Evolutionary conservation across 1,140 invertebrate genomes (phyloP), one percentile per base, ranked within the genome.

Genomic region (Magallana angulata): DNA sequence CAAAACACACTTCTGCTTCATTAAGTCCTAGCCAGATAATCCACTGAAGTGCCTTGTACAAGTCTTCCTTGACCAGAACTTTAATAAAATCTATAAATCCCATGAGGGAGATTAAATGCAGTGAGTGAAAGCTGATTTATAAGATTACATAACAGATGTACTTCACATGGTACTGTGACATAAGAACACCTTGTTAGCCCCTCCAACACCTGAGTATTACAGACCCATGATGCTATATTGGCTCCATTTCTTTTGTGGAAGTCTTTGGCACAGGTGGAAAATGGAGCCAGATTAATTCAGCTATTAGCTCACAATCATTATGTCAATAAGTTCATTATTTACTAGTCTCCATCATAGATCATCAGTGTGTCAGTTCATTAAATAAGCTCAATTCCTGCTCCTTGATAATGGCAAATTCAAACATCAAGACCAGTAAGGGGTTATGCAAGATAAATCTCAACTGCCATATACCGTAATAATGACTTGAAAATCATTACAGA

Each of bases 251-350:
- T 76, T 30, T 30, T 76, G 68, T 76, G 18, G 24, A 76, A 30
- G 6, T 24, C 18, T 8, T 18, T 76, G 68, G 36, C 68, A 76
- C 68, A 11, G 24, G 68, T 30, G 36, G 68, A 76, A 30, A 30
- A 18, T 76, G 68, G 24, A 76, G 9, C 68, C 24, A 48, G 24
- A 76, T 76, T 76, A 76, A 1, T 36, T 48, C 9, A 8, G 8
- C 11, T 76, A 76, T 76, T 30, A 76, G 68, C 68, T 76, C 36
- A 76, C 24, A 76, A 76, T 76, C 68, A 76, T 76, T 76, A 30
- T 76, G 68, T 76, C 24, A 30, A 76, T 76, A 76, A 18, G 4
- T 76, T 11, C 24, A 11, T 36, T 76, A 76, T 76, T 76, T 76
- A 76, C 68, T 30, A 36, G 36, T 24, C 68, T 30, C 36, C 68